Evolutionary conservation across 1,140 invertebrate genomes (phyloP).

Genomic region (Ips typographus): DNA sequence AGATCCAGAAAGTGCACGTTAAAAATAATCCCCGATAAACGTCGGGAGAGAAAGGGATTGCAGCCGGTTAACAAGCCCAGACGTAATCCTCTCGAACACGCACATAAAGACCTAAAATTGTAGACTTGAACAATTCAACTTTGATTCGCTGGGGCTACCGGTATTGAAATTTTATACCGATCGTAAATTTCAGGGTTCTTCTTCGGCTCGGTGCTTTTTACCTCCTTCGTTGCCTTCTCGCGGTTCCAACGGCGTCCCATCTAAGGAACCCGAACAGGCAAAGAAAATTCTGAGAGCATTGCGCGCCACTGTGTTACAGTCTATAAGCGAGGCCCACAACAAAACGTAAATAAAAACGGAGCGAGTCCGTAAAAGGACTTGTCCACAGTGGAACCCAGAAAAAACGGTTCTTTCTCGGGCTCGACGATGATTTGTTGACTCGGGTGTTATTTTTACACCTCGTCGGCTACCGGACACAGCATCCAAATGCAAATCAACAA

Average conservation of each 20-base stretch:
- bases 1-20: slow-evolving; percentile 38
- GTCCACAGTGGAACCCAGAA: slow-evolving; percentile 18
- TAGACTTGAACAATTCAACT: slow-evolving; percentile 38
- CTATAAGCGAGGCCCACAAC: neutral
- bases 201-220: slow-evolving; percentile 1
- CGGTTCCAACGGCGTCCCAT: no score
- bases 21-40: slow-evolving; percentile 40
- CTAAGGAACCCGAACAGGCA: no score
- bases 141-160: slow-evolving; percentile 38
- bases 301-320: neutral
- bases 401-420: slow-evolving; percentile 25
- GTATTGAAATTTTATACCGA: slow-evolving; percentile 41
- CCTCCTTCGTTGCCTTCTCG: neutral
- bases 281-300: no score
- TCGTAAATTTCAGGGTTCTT: slow-evolving; percentile 22
- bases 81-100: slow-evolving; percentile 41
- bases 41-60: slow-evolving; percentile 35
- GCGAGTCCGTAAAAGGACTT: slow-evolving; percentile 21
- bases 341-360: slow-evolving; percentile 25
- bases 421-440: slow-evolving; percentile 39
- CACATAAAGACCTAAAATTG: slow-evolving; percentile 45
- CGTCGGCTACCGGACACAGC: slow-evolving; percentile 35
- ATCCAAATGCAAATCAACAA: slow-evolving; percentile 43
- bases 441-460: slow-evolving; percentile 30
- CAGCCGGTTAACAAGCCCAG: slow-evolving; percentile 38